These are phyloP conservation scores for Trinorchestia longiramus DNA, from an alignment of 1,140 invertebrate genomes.

Conservation along the genomic window DNA sequence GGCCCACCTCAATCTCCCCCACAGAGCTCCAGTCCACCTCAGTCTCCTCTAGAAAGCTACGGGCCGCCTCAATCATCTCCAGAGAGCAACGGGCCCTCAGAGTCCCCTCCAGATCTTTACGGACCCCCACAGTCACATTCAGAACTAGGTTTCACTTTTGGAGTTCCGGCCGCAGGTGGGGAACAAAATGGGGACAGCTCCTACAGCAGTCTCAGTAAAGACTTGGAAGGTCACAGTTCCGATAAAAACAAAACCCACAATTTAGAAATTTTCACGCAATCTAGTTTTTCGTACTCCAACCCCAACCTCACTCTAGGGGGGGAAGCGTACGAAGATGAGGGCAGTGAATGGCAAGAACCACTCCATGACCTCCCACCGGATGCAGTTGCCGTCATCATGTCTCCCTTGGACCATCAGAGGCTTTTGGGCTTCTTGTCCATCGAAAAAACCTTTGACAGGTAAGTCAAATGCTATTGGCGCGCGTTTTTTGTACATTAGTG, in stretches of 20 bases:
- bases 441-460: conserved; percentile 28
- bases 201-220: background rate
- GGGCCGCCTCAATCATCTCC: background rate
- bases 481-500: too few species aligned
- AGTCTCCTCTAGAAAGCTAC: too few species aligned
- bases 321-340: background rate
- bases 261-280: background rate
- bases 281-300: background rate
- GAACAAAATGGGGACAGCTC: background rate
- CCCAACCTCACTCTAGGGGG: background rate
- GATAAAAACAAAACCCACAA: background rate
- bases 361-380: background rate
- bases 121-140: background rate
- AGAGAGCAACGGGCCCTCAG: background rate
- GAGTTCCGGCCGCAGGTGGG: background rate
- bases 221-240: background rate
- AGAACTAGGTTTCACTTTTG: background rate
- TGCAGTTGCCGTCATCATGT: background rate
- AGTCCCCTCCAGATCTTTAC: background rate
- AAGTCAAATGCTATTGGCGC: background rate
- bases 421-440: background rate
- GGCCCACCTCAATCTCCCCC: background rate
- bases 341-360: background rate
- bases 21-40: background rate
- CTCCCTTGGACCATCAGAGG: conserved; percentile 26